Evolutionary conservation across 2,888 invertebrate genomes (phyloP), one percentile per base, ranked within the genome.

Genomic region (Scaptomyza tumidula): DNA sequence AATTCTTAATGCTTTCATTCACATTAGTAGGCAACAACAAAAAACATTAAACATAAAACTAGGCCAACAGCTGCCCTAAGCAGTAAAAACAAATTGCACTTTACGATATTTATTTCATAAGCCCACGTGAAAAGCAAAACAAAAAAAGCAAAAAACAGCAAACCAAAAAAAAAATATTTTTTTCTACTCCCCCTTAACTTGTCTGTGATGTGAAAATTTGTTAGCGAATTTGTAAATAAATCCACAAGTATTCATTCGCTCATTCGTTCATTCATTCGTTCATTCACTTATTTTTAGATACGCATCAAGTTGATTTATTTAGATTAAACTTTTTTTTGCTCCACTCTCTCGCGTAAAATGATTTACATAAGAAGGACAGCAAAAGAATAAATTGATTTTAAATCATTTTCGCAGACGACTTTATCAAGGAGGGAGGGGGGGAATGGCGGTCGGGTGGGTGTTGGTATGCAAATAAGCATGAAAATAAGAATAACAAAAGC

Each of bases 361-460:
- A 89, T 89, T 90, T 89, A 79, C 89, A 89, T 86, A 88, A 83
- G 86, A 86, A 81, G 75, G 78, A 75, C 81, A 83, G 83, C 19
- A 85, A 88, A 80, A 81, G 88, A 86, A 83, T 88, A 89, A 89
- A 89, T 89, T 89, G 89, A 89, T 89, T 89, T 90, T 89, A 89
- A 89, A 90, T 90, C 90, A 89, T 87, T 89, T 89, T 82, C 80
- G 71, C 84, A 81, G 82, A 71, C 71, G 59, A 71, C 63, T 71
- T 65, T 68, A 69, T 49, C 1, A n/a, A 7, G 11, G 6, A 11
- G 6, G 1, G 6, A 9, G 16, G 27, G 14, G 65, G 43, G 56
- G 58, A 24, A 33, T 10, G 1, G 27, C 27, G 37, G 41, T n/a
- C 3, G 4, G 14, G 16, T 24, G 31, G 27, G 56, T 45, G 59